Conservation (phyloP, 2,113 vertebrate species). For the Salvelinus sp. region DNA sequence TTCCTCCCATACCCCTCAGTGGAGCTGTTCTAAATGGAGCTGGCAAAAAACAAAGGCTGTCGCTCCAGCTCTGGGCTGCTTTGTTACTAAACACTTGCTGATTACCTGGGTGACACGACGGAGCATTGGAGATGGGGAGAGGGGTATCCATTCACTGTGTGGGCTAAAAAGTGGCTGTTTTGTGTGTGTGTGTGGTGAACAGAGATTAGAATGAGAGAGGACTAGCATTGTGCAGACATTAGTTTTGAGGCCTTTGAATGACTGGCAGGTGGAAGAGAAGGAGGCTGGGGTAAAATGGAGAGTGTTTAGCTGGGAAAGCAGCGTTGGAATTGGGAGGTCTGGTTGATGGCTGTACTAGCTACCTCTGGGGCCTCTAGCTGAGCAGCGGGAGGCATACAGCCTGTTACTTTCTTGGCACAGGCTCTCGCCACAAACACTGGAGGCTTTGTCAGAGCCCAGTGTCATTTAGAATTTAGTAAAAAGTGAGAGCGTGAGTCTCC, state of each 20-base stretch:
- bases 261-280: slow-evolving; percentile 11
- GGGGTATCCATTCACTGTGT: background rate
- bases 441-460: slow-evolving; percentile 55
- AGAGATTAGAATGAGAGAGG: slow-evolving; percentile 26
- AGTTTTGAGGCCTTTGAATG: background rate
- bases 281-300: slow-evolving; percentile 1
- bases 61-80: slow-evolving; percentile 11
- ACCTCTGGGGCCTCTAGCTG: slow-evolving; percentile 4
- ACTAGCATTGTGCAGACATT: slow-evolving; percentile 13
- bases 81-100: slow-evolving; percentile 20
- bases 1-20: slow-evolving; percentile 10
- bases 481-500: slow-evolving; percentile 20
- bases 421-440: slow-evolving; percentile 53
- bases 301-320: slow-evolving; percentile 3
- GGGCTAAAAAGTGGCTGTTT: background rate
- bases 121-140: background rate
- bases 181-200: slow-evolving; percentile 12
- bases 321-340: background rate
- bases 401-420: slow-evolving; percentile 60
- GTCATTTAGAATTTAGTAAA: slow-evolving; percentile 48
- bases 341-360: background rate
- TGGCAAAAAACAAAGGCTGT: slow-evolving; percentile 34
- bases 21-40: slow-evolving; percentile 22
- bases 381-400: slow-evolving; percentile 44
- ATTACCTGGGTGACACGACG: slow-evolving; percentile 42